Base-by-base conservation (phyloP, 1,140 invertebrate genomes). In the Drosophila aff. region DNA sequence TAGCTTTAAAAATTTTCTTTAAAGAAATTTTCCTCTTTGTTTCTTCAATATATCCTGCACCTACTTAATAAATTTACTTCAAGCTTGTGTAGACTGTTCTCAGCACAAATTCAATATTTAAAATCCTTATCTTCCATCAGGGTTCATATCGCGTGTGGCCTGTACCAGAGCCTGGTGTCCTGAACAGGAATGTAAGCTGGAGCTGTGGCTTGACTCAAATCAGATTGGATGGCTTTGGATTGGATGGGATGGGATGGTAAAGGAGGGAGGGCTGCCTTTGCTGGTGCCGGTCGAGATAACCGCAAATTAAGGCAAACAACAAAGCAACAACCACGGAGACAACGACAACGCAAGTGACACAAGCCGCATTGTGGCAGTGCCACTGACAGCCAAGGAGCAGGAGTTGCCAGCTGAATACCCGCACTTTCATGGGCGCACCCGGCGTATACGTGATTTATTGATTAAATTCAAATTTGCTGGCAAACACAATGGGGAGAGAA, bases 221-320 rank as follows among this genome's bases (percentile, higher is more conserved):
- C 58, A 64, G 69, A 76, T 72, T 83, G 67, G 58, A 67, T 61
- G 46, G 59, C 58, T 72, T 55, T 40, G 62, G 43, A 47, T 75
- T 77, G 47, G 59, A 57, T 28, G 31, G 43, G 40, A 73, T 23
- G 23, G 23, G 23, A 55, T 44, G 59, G 36, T 28, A 53, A 33
- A 3, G 6, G 10, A 18, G 49, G 47, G 52, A 40, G 21, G 15
- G 36, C 18, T 57, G 33, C 53, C 53, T 50, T 15, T 18, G 28
- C 49, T 13, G 63, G 74, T 36, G 41, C 40, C 43, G 26, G 65
- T 69, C 69, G 55, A 79, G 76, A 73, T 79, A 69, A 68, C 84
- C 85, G 66, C 84, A 87, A 90, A 84, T 84, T 90, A 84, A 89
- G 66, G 81, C 81, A 78, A 81, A 81, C 84, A 83, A 83, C 68